Conservation (phyloP, 2,797 vertebrate genomes). For the Hafferia zeledoni region DNA sequence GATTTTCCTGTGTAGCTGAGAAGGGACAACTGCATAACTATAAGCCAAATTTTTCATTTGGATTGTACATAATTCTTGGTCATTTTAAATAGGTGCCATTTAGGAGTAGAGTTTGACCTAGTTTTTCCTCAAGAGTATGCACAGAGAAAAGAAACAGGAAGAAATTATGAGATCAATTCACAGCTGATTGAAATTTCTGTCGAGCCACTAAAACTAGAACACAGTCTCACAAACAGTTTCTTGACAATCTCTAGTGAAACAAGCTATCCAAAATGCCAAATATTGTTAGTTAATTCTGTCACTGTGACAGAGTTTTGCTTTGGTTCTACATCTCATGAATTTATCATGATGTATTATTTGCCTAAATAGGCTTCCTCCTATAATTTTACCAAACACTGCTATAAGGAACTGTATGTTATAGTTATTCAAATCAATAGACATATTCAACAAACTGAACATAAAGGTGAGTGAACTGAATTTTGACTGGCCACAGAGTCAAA, state of each 20-base stretch:
- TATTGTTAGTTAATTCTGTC: background rate
- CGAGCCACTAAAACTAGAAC: background rate
- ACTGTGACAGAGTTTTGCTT: background rate
- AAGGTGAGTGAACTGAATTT: background rate
- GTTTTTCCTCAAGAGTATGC: background rate
- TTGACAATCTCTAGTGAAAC: background rate
- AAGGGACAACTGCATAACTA: constrained; percentile 16
- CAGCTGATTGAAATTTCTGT: background rate
- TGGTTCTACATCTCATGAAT: background rate
- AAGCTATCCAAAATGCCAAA: background rate
- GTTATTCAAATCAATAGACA: background rate
- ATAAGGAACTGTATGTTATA: background rate
- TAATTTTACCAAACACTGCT: background rate
- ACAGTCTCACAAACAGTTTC: background rate
- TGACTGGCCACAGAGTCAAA: background rate
- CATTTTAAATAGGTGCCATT: constrained; percentile 14
- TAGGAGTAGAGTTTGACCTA: constrained; percentile 1
- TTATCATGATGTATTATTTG: background rate
- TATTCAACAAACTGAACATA: background rate
- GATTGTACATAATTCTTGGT: background rate
- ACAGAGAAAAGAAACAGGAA: background rate
- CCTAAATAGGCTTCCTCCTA: background rate
- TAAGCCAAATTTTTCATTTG: constrained; percentile 6
- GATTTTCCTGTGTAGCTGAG: constrained; percentile 1
- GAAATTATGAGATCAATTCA: background rate